phyloP scores from a whole-genome alignment of 2,888 invertebrate species.

The Hypercompe scribonia region DNA sequence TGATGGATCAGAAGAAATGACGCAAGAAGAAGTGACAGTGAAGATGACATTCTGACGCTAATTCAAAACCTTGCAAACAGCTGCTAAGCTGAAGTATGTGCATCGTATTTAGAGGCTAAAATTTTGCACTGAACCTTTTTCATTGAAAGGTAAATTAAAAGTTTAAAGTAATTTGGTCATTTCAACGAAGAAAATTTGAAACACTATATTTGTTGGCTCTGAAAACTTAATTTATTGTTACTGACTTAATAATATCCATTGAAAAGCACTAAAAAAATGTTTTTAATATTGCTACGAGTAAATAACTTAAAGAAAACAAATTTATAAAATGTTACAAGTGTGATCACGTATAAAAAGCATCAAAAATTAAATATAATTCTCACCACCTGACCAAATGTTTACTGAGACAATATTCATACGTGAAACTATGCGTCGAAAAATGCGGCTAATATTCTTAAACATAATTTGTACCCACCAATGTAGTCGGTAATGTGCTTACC shows the following conservation, averaged over 20 bases:
- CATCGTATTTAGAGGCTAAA: too few relatives aligned
- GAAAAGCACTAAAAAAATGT: neutral
- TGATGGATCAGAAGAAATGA: too few relatives aligned
- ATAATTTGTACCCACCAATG: neutral
- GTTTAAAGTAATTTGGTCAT: too few relatives aligned
- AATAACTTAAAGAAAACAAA: neutral
- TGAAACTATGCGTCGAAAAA: conserved; percentile 26
- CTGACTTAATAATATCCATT: neutral
- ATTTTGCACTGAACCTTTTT: neutral
- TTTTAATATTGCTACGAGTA: neutral
- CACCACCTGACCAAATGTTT: conserved; percentile 59
- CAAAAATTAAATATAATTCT: conserved; percentile 52
- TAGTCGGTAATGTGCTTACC: neutral
- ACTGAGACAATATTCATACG: conserved; percentile 36
- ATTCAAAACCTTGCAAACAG: too few relatives aligned
- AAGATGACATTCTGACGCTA: too few relatives aligned
- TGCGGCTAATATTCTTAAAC: neutral
- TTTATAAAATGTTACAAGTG: neutral
- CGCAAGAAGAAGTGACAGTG: too few relatives aligned
- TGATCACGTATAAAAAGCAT: conserved; percentile 19
- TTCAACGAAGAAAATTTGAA: too few relatives aligned
- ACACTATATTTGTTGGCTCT: too few relatives aligned
- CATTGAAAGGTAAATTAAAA: too few relatives aligned
- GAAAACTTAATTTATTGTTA: neutral
- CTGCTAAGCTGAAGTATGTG: too few relatives aligned